phyloP scores from a whole-genome alignment of 2,797 vertebrate species.

The Onychomys torridus region DNA sequence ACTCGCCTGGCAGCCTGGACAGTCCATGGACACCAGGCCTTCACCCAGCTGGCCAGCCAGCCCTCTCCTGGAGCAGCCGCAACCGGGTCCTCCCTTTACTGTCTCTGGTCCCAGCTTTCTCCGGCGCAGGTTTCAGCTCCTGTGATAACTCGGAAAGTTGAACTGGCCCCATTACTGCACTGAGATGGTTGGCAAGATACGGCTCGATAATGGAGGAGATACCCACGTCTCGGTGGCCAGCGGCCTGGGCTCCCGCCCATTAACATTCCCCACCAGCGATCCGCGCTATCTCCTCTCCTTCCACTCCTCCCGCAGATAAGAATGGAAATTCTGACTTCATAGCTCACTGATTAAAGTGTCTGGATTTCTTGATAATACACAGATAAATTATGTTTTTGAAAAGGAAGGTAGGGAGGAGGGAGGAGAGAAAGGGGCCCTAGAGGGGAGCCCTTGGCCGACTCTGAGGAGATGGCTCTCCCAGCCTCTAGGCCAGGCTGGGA shows the following conservation, averaged over 20 bases:
- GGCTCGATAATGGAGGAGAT: slow-evolving; percentile 98
- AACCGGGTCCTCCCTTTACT: slow-evolving; percentile 80
- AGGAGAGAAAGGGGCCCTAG: slow-evolving; percentile 75
- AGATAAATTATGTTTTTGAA: slow-evolving; percentile 99
- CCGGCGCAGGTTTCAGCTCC: slow-evolving; percentile 96
- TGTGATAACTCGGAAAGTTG: slow-evolving; percentile 99
- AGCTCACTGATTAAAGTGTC: slow-evolving; percentile 99
- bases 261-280: slow-evolving; percentile 99
- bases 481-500: background rate
- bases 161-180: slow-evolving; percentile 99
- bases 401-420: slow-evolving; percentile 91
- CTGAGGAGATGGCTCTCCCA: background rate
- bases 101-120: slow-evolving; percentile 93
- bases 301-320: slow-evolving; percentile 99
- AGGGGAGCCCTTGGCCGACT: slow-evolving; percentile 54
- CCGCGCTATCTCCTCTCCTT: slow-evolving; percentile 99
- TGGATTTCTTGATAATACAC: slow-evolving; percentile 99
- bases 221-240: slow-evolving; percentile 95
- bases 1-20: too few species aligned
- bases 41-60: background rate
- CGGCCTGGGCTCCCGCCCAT: slow-evolving; percentile 94
- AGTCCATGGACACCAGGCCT: background rate
- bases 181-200: slow-evolving; percentile 97
- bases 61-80: background rate
- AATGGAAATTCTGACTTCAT: slow-evolving; percentile 99